phyloP scores from a whole-genome alignment of 2,113 vertebrate genomes.

The Microcebus lehilahytsara region DNA sequence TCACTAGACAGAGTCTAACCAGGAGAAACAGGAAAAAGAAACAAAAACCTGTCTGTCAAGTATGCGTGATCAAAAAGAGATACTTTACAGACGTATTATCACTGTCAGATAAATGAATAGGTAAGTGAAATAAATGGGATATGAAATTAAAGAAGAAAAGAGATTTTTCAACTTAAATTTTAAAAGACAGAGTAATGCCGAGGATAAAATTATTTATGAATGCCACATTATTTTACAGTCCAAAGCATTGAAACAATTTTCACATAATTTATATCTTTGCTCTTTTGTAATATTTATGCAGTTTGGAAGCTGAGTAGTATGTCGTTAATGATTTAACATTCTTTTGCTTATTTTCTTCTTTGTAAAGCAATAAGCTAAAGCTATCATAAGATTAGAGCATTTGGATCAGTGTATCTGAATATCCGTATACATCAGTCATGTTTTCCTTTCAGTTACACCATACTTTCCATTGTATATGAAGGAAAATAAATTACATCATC shows the following conservation, averaged over 20 bases:
- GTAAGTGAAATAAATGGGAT: constrained; percentile 54
- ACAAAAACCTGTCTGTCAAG: constrained; percentile 67
- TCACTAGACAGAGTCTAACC: constrained; percentile 44
- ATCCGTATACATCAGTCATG: constrained; percentile 40
- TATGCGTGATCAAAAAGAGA: constrained; percentile 64
- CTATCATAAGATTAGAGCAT: background rate
- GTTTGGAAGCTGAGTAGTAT: constrained; percentile 51
- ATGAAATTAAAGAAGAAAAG: constrained; percentile 60
- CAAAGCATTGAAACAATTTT: constrained; percentile 51
- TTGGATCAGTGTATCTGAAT: constrained; percentile 17
- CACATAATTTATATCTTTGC: constrained; percentile 21
- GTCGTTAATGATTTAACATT: constrained; percentile 61
- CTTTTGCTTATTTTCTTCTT: background rate
- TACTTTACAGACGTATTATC: constrained; percentile 64
- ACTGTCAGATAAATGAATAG: constrained; percentile 56
- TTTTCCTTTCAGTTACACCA: background rate
- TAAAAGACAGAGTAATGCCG: constrained; percentile 51
- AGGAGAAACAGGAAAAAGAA: constrained; percentile 47
- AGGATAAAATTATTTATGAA: constrained; percentile 66
- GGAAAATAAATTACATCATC: constrained; percentile 25
- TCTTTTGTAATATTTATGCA: constrained; percentile 48
- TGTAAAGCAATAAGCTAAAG: constrained; percentile 37
- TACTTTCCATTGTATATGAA: constrained; percentile 29
- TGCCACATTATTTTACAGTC: constrained; percentile 46
- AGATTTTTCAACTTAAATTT: constrained; percentile 64